These are phyloP conservation scores for Oenanthe oenanthe DNA, from an alignment of 2,113 vertebrate species.

Conservation along the genomic window DNA sequence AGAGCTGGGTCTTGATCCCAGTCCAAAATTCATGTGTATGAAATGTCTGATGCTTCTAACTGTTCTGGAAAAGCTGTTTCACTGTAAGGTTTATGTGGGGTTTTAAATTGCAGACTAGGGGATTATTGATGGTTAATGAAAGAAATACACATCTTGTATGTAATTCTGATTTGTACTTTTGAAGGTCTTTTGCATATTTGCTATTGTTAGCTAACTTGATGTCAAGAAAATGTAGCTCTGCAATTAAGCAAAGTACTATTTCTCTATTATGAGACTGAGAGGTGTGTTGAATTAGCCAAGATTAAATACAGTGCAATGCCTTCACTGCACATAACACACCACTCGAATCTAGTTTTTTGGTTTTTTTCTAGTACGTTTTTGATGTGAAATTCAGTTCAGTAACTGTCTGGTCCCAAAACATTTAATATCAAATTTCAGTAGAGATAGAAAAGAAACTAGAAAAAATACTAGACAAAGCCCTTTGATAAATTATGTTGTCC, in stretches of 20 bases:
- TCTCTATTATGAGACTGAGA: not conserved
- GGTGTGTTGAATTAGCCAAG: not conserved
- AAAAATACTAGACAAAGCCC: not conserved
- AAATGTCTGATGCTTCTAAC: not conserved
- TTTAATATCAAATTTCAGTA: not conserved
- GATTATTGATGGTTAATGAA: not conserved
- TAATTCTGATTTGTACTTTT: not conserved
- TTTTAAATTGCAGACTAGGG: not conserved
- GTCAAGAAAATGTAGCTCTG: not conserved
- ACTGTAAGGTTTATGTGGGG: not conserved
- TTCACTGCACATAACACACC: not conserved
- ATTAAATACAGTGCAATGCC: not conserved
- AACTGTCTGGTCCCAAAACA: not conserved
- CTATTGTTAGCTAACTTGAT: not conserved
- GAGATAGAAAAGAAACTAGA: not conserved
- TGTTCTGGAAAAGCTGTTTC: not conserved
- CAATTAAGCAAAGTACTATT: not conserved
- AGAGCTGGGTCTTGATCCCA: not conserved
- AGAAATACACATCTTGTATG: not conserved
- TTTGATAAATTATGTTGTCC: not conserved
- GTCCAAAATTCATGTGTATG: not conserved
- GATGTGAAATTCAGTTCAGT: not conserved
- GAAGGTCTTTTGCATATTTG: not conserved
- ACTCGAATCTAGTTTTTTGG: not conserved
- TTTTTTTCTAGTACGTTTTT: not conserved